Percentiles rank a stretch among this genome's conserved stretches.
Evolutionary conservation across 2,113 vertebrate species (phyloP).

Genomic region (Uropsilus gracilis): DNA sequence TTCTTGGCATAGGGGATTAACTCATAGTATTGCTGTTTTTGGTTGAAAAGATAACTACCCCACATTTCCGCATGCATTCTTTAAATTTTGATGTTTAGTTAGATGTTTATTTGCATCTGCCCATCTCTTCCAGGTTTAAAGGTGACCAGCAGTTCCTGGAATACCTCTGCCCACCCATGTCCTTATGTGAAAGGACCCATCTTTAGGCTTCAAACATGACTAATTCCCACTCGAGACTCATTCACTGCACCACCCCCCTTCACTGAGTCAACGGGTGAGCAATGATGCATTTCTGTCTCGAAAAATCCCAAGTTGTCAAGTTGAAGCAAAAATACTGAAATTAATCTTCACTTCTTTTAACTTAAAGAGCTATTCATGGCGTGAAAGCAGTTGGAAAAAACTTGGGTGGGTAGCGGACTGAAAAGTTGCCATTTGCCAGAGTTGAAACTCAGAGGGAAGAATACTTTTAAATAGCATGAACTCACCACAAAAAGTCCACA

Average conservation of each 20-base stretch:
- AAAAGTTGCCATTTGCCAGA: constrained; percentile 77
- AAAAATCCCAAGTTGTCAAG: constrained; percentile 40
- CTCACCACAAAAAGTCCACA: constrained; percentile 84
- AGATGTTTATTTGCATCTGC: not conserved
- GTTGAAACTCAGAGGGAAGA: constrained; percentile 83
- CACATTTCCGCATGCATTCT: not conserved
- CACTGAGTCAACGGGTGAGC: not conserved
- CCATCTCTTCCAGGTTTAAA: not conserved
- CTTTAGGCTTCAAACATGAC: not conserved
- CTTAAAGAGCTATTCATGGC: constrained; percentile 72
- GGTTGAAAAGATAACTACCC: not conserved
- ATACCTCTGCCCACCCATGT: not conserved
- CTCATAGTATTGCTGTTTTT: not conserved
- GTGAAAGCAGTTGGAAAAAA: constrained; percentile 59
- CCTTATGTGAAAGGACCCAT: not conserved
- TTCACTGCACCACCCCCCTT: not conserved
- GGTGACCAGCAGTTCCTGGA: not conserved
- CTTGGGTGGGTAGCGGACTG: constrained; percentile 53
- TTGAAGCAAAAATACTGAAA: constrained; percentile 75
- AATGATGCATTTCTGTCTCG: not conserved
- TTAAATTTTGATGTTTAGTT: not conserved
- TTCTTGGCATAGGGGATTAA: not conserved
- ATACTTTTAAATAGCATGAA: constrained; percentile 87
- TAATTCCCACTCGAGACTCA: not conserved
- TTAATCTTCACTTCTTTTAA: constrained; percentile 84